A percentile compares a stretch with the other conserved stretches of the same genome.
Evolutionary conservation across 2,888 invertebrate genomes (phyloP).

Genomic region (Xestia sexstrigata): DNA sequence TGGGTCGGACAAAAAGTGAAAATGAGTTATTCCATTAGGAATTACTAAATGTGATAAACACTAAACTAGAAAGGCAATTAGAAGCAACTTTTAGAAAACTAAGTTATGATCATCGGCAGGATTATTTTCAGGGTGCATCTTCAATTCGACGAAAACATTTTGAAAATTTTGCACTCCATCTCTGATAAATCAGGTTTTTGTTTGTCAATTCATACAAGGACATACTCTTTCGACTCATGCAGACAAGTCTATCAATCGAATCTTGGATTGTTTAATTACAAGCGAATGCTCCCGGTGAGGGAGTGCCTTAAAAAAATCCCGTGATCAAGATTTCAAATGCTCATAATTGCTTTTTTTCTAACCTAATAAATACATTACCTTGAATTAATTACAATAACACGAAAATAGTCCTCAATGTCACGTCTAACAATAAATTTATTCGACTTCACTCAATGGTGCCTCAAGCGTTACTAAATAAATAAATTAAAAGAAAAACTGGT

Average conservation of each 20-base stretch:
- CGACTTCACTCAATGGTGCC: conserved; percentile 33
- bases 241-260: background rate
- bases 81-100: too few species aligned
- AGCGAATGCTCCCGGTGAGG: too few species aligned
- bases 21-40: too few species aligned
- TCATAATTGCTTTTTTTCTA: background rate
- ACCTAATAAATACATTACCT: conserved; percentile 16
- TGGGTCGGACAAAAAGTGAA: background rate
- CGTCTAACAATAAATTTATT: background rate
- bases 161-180: background rate
- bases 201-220: too few species aligned
- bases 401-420: conserved; percentile 5
- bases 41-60: too few species aligned
- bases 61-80: too few species aligned
- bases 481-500: conserved; percentile 21
- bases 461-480: conserved; percentile 36
- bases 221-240: background rate
- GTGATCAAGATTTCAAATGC: background rate
- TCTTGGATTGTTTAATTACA: background rate
- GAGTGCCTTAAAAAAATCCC: background rate
- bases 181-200: background rate
- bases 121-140: background rate
- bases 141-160: background rate
- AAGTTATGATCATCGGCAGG: too few species aligned
- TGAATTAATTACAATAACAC: conserved; percentile 23